Base-by-base conservation (phyloP, 1,140 invertebrate genomes). In the Megalonaias nervosa region DNA sequence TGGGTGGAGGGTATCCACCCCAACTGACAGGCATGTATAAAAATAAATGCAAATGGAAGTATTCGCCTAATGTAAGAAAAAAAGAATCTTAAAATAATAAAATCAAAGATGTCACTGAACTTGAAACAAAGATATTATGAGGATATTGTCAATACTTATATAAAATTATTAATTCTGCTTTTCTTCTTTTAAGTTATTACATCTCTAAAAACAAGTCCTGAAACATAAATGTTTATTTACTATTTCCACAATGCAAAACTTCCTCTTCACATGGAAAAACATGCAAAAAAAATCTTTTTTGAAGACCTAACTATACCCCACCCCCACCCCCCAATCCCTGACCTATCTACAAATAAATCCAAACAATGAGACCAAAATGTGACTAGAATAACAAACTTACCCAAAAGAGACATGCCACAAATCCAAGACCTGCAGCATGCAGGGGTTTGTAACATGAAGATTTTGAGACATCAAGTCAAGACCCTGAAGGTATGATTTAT, bases 361-460 rank as follows among this genome's bases (percentile, higher is more conserved):
- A 48, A 48, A 48, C 1, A 6, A 48, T 48, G 38, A 48, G 0
- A 48, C 11, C 38, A 48, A 48, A 48, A 48, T 48, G 31, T 23
- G 5, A 19, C 3, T 69, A 26, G 16, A 69, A n/a, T 55, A 65
- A n/a, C 21, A 26, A 56, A 80, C 88, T 89, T 91, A 96, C 95
- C 93, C 93, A 86, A 95, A 96, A 73, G 94, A 92, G 48, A 93
- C 93, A 88, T 94, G 94, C 96, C 96, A 98, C 31, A 97, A 92
- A 84, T 96, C 94, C 65, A 97, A 89, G 15, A 97, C 93, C 88
- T 95, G 95, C 61, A 94, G 92, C 83, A 98, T 93, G 85, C 95
- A 96, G 0, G 95, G 94, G 91, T 97, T 96, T 71, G 96, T 94
- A 31, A 94, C 92, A 87, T 96, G 94, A 0, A 98, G 92, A 85